Percentiles rank a stretch among this genome's conserved stretches.
Evolutionary conservation across 2,113 vertebrate species (phyloP).

Genomic region (Dolichallabes microphthalmus): DNA sequence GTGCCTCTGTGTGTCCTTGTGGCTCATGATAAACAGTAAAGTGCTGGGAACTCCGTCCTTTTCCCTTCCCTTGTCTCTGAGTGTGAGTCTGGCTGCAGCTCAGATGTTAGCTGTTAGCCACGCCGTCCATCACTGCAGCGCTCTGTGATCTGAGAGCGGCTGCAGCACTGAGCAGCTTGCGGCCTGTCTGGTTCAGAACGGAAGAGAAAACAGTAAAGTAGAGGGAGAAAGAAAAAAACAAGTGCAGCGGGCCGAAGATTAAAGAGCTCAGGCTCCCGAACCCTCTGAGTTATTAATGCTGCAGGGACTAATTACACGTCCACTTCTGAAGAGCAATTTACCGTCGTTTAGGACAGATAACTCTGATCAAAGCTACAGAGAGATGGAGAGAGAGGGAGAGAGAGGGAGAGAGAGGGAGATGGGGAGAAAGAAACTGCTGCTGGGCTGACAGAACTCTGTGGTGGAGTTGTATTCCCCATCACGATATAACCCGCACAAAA

Average conservation of each 20-base stretch:
- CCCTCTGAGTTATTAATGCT: constrained; percentile 70
- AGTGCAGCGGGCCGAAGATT: constrained; percentile 63
- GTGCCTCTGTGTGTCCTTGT: background rate
- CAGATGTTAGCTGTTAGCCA: constrained; percentile 36
- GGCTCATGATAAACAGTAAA: background rate
- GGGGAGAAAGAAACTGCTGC: background rate
- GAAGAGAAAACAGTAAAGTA: constrained; percentile 9
- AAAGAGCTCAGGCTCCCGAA: constrained; percentile 65
- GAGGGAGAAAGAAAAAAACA: constrained; percentile 18
- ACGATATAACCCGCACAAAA: background rate
- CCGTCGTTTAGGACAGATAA: constrained; percentile 66
- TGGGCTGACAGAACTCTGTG: background rate
- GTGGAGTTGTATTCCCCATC: background rate
- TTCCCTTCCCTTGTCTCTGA: background rate
- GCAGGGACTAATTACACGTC: constrained; percentile 70
- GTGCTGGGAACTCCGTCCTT: background rate
- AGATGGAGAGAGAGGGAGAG: constrained; percentile 42
- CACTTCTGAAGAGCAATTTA: constrained; percentile 67
- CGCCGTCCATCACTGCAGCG: constrained; percentile 58
- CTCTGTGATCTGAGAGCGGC: constrained; percentile 56
- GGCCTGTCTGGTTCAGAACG: constrained; percentile 61
- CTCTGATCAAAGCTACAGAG: constrained; percentile 66
- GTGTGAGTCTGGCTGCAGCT: background rate
- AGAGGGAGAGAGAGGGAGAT: constrained; percentile 22
- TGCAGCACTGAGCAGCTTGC: constrained; percentile 54